Evolutionary conservation across 2,888 invertebrate genomes (phyloP).

Genomic region (Ischnus inquisitorius): DNA sequence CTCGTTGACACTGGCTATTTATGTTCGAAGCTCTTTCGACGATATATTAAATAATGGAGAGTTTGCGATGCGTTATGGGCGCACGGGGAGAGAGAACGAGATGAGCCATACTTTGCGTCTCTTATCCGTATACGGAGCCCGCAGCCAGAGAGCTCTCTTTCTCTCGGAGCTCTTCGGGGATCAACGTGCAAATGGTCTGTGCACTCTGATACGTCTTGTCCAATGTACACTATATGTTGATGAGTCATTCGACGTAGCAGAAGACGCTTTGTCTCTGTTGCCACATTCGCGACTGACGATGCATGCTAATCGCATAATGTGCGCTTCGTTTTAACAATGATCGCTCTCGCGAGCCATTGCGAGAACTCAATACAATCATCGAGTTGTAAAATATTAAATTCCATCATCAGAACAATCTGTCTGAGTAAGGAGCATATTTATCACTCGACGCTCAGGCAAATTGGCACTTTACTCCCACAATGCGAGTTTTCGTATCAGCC

Average conservation of each 20-base stretch:
- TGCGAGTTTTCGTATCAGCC: too few relatives aligned
- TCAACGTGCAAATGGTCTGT: conserved; percentile 1
- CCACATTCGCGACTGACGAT: background rate
- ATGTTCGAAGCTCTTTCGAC: background rate
- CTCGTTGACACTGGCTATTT: background rate
- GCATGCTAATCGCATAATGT: background rate
- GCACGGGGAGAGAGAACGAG: background rate
- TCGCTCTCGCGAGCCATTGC: background rate
- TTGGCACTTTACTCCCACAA: too few relatives aligned
- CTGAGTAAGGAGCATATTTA: too few relatives aligned
- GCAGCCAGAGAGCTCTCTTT: background rate
- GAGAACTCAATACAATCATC: background rate
- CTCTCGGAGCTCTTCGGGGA: background rate
- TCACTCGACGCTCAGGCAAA: too few relatives aligned
- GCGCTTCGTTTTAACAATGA: background rate
- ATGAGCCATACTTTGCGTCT: background rate
- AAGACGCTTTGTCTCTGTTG: background rate
- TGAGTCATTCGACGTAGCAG: background rate
- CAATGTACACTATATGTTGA: conserved; percentile 1
- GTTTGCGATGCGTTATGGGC: background rate
- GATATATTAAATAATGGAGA: background rate
- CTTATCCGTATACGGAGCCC: background rate
- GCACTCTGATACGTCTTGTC: background rate
- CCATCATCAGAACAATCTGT: background rate
- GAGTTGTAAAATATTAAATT: background rate